These are phyloP conservation scores for Harpagoxenus sublaevis DNA, from an alignment of 2,888 invertebrate species.

Conservation along the genomic window DNA sequence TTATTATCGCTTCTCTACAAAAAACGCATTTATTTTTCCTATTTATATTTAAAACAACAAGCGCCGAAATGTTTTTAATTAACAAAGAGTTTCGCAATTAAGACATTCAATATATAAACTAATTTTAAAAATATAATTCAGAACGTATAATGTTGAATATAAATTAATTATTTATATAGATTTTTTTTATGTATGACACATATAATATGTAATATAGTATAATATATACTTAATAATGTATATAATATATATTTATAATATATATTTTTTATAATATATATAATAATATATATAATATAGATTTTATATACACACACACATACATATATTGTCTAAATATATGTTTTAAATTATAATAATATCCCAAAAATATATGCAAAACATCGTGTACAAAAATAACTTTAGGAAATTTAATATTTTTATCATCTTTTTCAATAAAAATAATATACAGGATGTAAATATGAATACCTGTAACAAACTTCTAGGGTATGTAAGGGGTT, in stretches of 20 bases:
- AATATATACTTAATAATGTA: not conserved
- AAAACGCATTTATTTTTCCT: not conserved
- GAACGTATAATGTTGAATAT: slow-evolving; percentile 10
- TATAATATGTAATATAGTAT: not conserved
- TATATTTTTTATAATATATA: not conserved
- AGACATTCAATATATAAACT: slow-evolving; percentile 1
- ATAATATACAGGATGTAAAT: not conserved
- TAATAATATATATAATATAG: not conserved
- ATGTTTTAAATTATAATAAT: not conserved
- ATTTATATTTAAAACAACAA: not conserved
- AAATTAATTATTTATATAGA: slow-evolving; percentile 11
- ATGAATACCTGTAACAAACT: too few relatives aligned
- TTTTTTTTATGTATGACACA: not conserved
- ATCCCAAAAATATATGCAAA: slow-evolving; percentile 11
- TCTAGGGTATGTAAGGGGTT: too few relatives aligned
- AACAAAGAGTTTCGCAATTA: not conserved
- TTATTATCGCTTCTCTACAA: slow-evolving; percentile 22
- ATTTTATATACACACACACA: not conserved
- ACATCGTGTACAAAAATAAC: not conserved
- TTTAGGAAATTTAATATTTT: slow-evolving; percentile 8
- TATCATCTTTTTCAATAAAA: not conserved
- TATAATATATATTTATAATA: not conserved
- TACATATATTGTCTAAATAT: not conserved
- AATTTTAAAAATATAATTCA: slow-evolving; percentile 13
- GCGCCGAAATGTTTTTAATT: not conserved